Base-by-base conservation (phyloP, 2,888 invertebrate genomes). In the Cheilosia vulpina region DNA sequence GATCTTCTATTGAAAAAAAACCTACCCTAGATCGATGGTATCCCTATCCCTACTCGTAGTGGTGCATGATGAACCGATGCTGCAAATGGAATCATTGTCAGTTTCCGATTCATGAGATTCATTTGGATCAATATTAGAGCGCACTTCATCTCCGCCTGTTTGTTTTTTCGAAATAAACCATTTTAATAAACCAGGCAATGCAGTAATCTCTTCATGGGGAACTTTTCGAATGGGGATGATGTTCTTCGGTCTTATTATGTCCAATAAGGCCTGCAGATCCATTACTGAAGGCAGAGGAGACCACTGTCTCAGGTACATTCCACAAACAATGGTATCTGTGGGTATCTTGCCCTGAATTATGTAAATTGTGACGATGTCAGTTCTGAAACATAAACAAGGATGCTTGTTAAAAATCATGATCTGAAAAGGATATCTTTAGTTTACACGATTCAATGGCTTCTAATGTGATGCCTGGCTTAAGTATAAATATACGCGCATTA, bases 271-370 rank as follows among this genome's bases (percentile, higher is more conserved):
- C 21, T 66, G 65, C 2, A 72, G 21, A 47, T 81, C 81, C 76
- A 72, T 81, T 17, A 76, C 52, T n/a, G 81, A 77, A 7, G 76
- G 76, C 3, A 72, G 43, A 9, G 85, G 85, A 2, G 76, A 85
- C 85, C 85, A 85, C n/a, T 85, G 76, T 1, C 66, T 52, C 13
- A 62, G 2, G 38, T 77, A 72, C 50, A 63, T 76, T 41, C 72
- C 60, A 11, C 55, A 77, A 2, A 50, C 76, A 47, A 43, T 63
- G 34, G 55, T 15, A 11, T n/a, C 38, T 15, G 38, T 27, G 2
- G 72, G 9, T 0, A 52, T 11, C 24, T 68, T 63, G 0, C 72
- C 76, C 7, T 66, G 72, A 11, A 66, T 60, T 19, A 81, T 76
- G 41, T 85, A 85, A 15, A 85, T 66, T 9, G 68, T 41, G 3